Conservation (phyloP, 2,797 vertebrate genomes). For the Gila robusta region DNA sequence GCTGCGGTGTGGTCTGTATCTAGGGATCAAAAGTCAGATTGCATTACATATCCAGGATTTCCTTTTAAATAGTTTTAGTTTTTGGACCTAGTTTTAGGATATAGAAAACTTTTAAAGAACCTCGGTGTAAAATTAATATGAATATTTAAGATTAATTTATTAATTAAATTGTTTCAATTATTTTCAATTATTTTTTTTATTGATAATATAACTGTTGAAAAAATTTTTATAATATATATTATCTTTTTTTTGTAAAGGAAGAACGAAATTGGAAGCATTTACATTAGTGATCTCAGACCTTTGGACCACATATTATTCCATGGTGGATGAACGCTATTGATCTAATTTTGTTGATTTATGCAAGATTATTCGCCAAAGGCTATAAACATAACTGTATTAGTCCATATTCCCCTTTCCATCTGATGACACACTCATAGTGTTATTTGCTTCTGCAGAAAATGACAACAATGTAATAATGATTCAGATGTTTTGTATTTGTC, state of each 20-base stretch:
- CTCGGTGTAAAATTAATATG: background rate
- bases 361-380: slow-evolving; percentile 12
- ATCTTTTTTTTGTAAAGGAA: background rate
- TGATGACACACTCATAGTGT: background rate
- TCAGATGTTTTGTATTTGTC: background rate
- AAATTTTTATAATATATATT: no score
- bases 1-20: background rate
- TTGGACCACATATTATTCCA: slow-evolving; percentile 6
- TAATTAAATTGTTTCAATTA: background rate
- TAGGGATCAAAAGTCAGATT: background rate
- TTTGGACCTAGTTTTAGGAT: background rate
- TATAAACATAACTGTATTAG: background rate
- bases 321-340: background rate
- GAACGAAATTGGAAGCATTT: background rate
- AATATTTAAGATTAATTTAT: background rate
- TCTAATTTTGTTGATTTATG: slow-evolving; percentile 9
- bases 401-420: background rate
- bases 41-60: background rate
- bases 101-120: background rate
- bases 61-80: no score
- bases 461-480: background rate
- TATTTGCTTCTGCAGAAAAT: background rate
- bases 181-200: background rate
- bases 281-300: background rate
- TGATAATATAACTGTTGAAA: background rate